Evolutionary conservation across 2,797 vertebrate genomes (phyloP), one percentile per base, ranked within the genome.

Genomic region (Hypotaenidia philippensis): DNA sequence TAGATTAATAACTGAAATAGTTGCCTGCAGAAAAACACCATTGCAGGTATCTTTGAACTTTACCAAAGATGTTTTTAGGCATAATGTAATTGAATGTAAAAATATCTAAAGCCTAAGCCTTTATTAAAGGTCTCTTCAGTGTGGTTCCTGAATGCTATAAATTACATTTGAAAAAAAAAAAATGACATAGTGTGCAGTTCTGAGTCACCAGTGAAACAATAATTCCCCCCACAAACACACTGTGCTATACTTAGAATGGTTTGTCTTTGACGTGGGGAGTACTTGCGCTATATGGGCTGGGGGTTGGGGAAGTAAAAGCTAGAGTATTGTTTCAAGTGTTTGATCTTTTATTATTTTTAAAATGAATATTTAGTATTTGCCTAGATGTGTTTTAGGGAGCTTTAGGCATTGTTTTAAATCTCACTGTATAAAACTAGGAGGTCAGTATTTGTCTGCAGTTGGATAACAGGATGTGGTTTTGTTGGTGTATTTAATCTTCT

Each of bases 171-270:
- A 64, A 85, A 85, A 4, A 27, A 52, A 27, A 56, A 49, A 36
- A 36, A n/a, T n/a, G 8, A 45, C 11, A 26, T 45, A 21, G 6
- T 20, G 9, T 50, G 10, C 18, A 55, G 10, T 75, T 89, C 20
- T 47, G 23, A 57, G 25, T 83, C 41, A 65, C 6, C 5, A 53
- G 22, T 13, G 38, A 83, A 80, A 61, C 26, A 68, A 15, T 36
- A 3, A 57, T 23, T 81, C 5, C 0, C 1, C 3, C 47, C 47
- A 12, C 45, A 12, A 7, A 22, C 45, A 5, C 2, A 6, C 65
- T 36, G 18, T 41, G 6, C 16, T 34, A 1, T 59, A 7, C 16
- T 77, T 88, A 9, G 18, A 56, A 20, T 34, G 5, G 0, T 29
- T 38, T 11, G 6, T 29, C 15, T 50, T 41, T 70, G 16, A 17